Evolutionary conservation across 2,888 invertebrate genomes (phyloP), one percentile per base, ranked within the genome.

Genomic region (Hylaea fasciaria): DNA sequence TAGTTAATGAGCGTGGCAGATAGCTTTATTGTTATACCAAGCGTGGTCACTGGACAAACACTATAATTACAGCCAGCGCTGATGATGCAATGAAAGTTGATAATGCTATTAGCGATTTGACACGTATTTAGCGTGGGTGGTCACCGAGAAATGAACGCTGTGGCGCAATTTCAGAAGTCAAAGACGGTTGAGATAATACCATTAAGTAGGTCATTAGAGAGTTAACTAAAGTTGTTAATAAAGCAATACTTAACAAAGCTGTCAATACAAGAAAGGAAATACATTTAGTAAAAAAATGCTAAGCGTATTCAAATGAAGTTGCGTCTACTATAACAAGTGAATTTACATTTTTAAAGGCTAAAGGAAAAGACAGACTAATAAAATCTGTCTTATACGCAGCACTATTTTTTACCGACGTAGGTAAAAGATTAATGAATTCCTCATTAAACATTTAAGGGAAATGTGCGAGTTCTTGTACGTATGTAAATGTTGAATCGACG

Each of bases 1-100:
- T 72, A 76, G 76, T 80, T 88, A 83, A 89, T 82, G 86, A 85
- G 79, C 76, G 72, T 78, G 84, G 73, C 87, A 88, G 85, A 86
- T 83, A 81, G 74, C 77, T 78, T 80, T 84, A 87, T 88, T 85
- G 83, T 83, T 85, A 78, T 80, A 83, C 77, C 86, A 83, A 81
- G 72, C 76, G 73, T 75, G 80, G 75, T 76, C 73, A 72, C 73
- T 78, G 81, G 80, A 82, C 83, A 86, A 86, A 84, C 82, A 81
- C 70, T 80, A 74, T 83, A 84, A 87, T 85, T 83, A 80, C 79
- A 77, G 76, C 69, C 72, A 78, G 80, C 78, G 82, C 74, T 70
- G 82, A 83, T 90, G 88, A 90, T 87, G 90, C 85, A 90, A 91
- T 72, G 86, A 90, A 89, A 89, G 88, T 85, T 87, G 89, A 90